phyloP scores from a whole-genome alignment of 2,888 invertebrate genomes.

The Acronicta leporina region DNA sequence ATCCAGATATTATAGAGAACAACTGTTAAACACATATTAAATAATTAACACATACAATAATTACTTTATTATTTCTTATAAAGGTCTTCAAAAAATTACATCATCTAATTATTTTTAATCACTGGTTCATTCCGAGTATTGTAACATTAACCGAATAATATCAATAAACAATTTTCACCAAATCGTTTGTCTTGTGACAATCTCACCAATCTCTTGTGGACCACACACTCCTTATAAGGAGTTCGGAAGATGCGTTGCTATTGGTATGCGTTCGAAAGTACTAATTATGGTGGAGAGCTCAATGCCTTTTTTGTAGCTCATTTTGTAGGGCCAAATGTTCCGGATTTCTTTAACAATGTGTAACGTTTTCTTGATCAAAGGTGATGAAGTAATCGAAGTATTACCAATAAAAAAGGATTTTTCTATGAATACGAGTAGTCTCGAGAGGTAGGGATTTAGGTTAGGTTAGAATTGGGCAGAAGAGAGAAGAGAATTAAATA shows the following conservation, averaged over 20 bases:
- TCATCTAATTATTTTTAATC: slow-evolving; percentile 50
- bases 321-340: slow-evolving; percentile 52
- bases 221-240: slow-evolving; percentile 60
- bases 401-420: too few relatives aligned
- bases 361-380: slow-evolving; percentile 13
- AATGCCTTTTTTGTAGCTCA: slow-evolving; percentile 56
- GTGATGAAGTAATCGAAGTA: too few relatives aligned
- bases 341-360: slow-evolving; percentile 51
- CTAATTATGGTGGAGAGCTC: slow-evolving; percentile 76
- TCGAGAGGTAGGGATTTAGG: too few relatives aligned
- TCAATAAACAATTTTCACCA: slow-evolving; percentile 50
- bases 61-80: too few relatives aligned
- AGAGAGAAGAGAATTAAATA: too few relatives aligned
- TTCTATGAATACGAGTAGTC: too few relatives aligned
- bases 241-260: slow-evolving; percentile 74
- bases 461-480: too few relatives aligned
- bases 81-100: not conserved
- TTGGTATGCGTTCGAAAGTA: slow-evolving; percentile 84
- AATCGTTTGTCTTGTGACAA: slow-evolving; percentile 57
- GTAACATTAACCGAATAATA: slow-evolving; percentile 45
- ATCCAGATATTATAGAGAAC: too few relatives aligned
- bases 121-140: slow-evolving; percentile 28
- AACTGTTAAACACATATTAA: too few relatives aligned
- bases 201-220: slow-evolving; percentile 53
- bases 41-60: too few relatives aligned